Evolutionary conservation across 35 echinoderm and acorn worm genomes (phyloP), one percentile per base, ranked within the genome.

Genomic region (Lytechinus variegatus): DNA sequence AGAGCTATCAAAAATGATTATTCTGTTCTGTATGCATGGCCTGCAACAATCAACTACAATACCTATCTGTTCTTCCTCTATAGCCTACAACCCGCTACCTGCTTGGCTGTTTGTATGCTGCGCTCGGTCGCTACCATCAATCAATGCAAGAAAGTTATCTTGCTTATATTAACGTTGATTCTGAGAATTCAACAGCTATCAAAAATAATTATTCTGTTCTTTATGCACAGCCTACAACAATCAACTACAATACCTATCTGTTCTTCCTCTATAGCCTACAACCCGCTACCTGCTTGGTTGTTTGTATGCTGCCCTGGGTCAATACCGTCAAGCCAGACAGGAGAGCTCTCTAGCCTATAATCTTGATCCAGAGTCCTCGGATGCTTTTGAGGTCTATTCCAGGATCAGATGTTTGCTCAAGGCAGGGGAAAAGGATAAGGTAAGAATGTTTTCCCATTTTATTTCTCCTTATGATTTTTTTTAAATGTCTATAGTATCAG

Each of bases 41-140:
- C n/a, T n/a, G n/a, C n/a, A n/a, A n/a, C n/a, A n/a, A n/a, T n/a
- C n/a, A n/a, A n/a, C n/a, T n/a, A n/a, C n/a, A n/a, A 44, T 44
- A 44, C 33, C 0, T 44, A 44, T 44, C 33, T 44, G 2, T 44
- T 44, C 33, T 44, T 44, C 33, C 0, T 91, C 51, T 13, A 13
- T 90, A 99, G 98, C 95, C 98, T 19, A 93, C 97, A 28, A 97
- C 94, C 8, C 96, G 97, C 56, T 99, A 95, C 92, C 54, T 93
- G 5, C 87, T 97, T 28, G 98, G 94, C 87, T 97, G 97, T 95
- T 95, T 93, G 4, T 95, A 96, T 87, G 97, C 97, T 1, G 57
- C 92, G 14, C 27, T 55, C 1, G 95, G 95, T 0, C 95, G 94
- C 54, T 96, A 94, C 87, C 92, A 56, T 27, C 86, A 94, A 54